Evolutionary conservation across 53 echinoderm and acorn worm species (phyloP).

Genomic region (Glandiceps talaboti): DNA sequence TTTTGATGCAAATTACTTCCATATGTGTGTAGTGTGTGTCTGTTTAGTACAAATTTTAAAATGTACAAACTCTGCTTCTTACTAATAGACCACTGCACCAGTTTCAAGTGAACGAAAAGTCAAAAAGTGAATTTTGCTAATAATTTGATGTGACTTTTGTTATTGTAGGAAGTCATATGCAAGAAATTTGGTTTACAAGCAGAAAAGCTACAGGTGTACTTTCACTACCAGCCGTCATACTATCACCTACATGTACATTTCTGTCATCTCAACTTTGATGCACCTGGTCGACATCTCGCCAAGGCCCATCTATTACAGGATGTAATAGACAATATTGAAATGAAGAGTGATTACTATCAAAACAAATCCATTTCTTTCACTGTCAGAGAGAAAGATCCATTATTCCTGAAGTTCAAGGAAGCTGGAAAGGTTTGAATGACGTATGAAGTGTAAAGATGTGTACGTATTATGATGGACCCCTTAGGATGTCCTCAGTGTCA

Average conservation of each 20-base stretch:
- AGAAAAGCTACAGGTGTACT: constrained; percentile 55
- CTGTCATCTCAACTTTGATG: constrained; percentile 72
- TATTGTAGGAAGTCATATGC: constrained; percentile 41
- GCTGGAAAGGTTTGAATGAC: constrained; percentile 17
- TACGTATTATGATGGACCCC: too few relatives aligned
- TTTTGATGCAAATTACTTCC: too few relatives aligned
- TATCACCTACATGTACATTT: constrained; percentile 92
- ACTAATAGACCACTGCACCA: too few relatives aligned
- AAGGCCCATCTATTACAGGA: constrained; percentile 73
- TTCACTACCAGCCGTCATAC: constrained; percentile 97
- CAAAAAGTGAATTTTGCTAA: too few relatives aligned
- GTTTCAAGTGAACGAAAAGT: too few relatives aligned
- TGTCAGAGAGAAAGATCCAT: constrained; percentile 55
- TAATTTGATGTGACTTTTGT: too few relatives aligned
- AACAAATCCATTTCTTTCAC: constrained; percentile 50
- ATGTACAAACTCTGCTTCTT: too few relatives aligned
- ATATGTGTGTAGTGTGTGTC: too few relatives aligned
- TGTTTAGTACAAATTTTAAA: too few relatives aligned
- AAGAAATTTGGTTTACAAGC: constrained; percentile 41
- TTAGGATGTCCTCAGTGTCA: too few relatives aligned
- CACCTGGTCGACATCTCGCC: constrained; percentile 54
- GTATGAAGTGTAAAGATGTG: too few relatives aligned
- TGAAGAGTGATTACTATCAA: constrained; percentile 75
- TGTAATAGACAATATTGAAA: constrained; percentile 75
- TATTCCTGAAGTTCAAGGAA: constrained; percentile 47